Conservation (phyloP, 2,113 vertebrate species). For the Aldabrachelys gigantea region DNA sequence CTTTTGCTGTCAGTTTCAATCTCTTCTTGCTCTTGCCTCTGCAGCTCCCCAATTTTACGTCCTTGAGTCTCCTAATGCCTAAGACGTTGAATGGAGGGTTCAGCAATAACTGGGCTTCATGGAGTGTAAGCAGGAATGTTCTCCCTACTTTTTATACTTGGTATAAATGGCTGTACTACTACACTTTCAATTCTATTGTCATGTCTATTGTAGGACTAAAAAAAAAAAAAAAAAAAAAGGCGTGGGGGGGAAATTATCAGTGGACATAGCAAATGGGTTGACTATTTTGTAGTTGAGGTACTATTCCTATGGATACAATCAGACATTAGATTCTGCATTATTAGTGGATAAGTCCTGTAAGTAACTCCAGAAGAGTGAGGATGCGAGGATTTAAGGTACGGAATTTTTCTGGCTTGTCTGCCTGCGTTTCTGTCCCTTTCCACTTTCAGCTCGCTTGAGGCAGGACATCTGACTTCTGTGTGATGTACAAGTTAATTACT, state of each 20-base stretch:
- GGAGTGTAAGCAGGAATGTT: not conserved
- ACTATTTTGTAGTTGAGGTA: not conserved
- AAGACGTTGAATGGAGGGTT: not conserved
- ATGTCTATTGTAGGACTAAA: not conserved
- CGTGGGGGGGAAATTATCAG: accelerated
- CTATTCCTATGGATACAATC: accelerated
- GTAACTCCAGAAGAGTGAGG: too few species aligned
- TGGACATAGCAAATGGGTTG: not conserved
- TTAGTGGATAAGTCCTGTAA: too few species aligned
- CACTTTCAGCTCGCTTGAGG: not conserved
- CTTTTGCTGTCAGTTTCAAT: not conserved
- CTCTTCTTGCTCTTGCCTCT: not conserved
- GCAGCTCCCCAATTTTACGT: not conserved
- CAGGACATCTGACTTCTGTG: not conserved
- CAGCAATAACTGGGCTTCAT: not conserved
- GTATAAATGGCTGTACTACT: not conserved
- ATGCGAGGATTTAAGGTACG: not conserved
- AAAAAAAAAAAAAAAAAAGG: not conserved
- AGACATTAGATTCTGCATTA: accelerated
- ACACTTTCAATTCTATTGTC: not conserved
- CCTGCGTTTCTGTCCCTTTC: not conserved
- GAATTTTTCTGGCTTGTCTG: not conserved
- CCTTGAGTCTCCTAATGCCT: not conserved
- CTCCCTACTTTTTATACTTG: not conserved
- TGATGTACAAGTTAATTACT: not conserved